Percentiles rank a stretch among this genome's conserved stretches.
These are phyloP conservation scores for Corbicula japonica DNA, from an alignment of 2,888 invertebrate species.

Conservation along the genomic window DNA sequence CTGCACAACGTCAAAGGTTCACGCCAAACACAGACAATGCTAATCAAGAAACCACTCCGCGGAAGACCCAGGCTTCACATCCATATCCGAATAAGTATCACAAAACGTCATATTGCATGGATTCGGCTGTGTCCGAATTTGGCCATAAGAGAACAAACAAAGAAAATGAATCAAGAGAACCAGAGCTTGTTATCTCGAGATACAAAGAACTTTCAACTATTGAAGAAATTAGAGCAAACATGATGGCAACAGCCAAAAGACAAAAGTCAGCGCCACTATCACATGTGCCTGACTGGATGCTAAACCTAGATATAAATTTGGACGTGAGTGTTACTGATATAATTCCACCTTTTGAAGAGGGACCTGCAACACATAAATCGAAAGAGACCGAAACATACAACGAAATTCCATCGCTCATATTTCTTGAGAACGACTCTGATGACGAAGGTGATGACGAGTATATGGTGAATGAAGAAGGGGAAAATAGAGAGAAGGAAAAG, in stretches of 20 bases:
- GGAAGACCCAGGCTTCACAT: background rate
- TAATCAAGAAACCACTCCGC: background rate
- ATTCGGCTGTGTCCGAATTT: conserved; percentile 34
- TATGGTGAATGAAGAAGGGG: background rate
- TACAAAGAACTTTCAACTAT: conserved; percentile 58
- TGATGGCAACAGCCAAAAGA: conserved; percentile 36
- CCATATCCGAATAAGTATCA: background rate
- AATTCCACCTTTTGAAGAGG: conserved; percentile 52
- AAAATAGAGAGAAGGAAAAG: background rate
- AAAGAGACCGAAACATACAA: conserved; percentile 38
- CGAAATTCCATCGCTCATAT: conserved; percentile 37
- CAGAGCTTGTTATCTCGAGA: conserved; percentile 8
- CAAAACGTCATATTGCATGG: conserved; percentile 40
- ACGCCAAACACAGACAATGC: conserved; percentile 2
- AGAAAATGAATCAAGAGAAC: conserved; percentile 9
- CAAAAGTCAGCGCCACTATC: conserved; percentile 17
- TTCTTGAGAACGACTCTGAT: conserved; percentile 33
- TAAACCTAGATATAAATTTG: conserved; percentile 61
- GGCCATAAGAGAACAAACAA: background rate
- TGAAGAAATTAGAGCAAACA: conserved; percentile 50
- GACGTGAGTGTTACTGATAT: conserved; percentile 56
- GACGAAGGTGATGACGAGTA: conserved; percentile 16
- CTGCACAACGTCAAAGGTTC: conserved; percentile 35
- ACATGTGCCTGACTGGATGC: conserved; percentile 56
- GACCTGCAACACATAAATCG: background rate